These are phyloP conservation scores for Geotrypetes seraphini DNA, from an alignment of 2,797 vertebrate genomes.

Conservation along the genomic window DNA sequence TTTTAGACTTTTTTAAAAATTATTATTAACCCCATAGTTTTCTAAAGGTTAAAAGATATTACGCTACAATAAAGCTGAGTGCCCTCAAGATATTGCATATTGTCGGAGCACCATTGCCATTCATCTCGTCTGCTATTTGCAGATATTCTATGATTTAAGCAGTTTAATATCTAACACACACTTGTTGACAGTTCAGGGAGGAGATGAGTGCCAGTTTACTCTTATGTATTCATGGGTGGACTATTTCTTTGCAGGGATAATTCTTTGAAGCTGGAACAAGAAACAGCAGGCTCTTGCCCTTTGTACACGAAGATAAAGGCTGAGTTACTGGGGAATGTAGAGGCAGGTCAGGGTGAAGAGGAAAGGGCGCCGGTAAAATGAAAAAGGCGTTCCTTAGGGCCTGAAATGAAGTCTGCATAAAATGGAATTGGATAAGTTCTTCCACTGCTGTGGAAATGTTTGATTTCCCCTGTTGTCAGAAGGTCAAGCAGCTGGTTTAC, in stretches of 20 bases:
- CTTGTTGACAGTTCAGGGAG: constrained; percentile 13
- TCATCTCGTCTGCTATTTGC: constrained; percentile 10
- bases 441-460: constrained; percentile 17
- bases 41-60: no score
- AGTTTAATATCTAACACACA: constrained; percentile 20
- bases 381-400: constrained; percentile 41
- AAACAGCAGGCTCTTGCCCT: constrained; percentile 26
- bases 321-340: constrained; percentile 26
- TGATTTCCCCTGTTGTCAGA: constrained; percentile 45
- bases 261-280: neutral
- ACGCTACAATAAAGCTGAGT: no score
- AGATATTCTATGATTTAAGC: constrained; percentile 10
- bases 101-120: no score
- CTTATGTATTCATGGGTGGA: neutral
- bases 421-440: constrained; percentile 14
- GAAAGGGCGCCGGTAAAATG: constrained; percentile 41
- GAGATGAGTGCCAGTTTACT: neutral
- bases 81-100: no score
- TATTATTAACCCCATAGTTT: no score
- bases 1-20: no score
- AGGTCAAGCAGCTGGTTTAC: constrained; percentile 36
- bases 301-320: constrained; percentile 30
- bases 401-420: constrained; percentile 30
- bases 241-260: constrained; percentile 14
- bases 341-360: constrained; percentile 36